phyloP scores from a whole-genome alignment of 2,113 vertebrate genomes.

The Poeciliopsis occidentalis region DNA sequence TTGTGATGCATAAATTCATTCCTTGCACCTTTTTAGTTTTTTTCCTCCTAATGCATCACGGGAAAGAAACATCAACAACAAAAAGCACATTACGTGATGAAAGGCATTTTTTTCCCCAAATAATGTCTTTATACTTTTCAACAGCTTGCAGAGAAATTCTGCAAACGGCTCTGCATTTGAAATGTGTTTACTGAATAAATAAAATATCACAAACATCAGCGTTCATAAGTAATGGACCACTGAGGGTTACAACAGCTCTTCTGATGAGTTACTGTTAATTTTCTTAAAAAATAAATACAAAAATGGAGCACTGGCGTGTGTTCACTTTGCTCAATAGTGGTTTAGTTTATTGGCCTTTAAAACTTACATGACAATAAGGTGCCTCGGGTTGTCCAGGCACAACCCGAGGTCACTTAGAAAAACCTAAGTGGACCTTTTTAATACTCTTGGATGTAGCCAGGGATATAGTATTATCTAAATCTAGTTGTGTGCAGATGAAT shows the following conservation, averaged over 20 bases:
- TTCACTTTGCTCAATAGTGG: constrained; percentile 23
- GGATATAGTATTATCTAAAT: background rate
- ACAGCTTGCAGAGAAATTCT: constrained; percentile 51
- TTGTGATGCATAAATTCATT: background rate
- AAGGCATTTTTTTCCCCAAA: constrained; percentile 49
- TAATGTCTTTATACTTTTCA: constrained; percentile 50
- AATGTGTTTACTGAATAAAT: constrained; percentile 61
- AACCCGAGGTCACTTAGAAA: too few species aligned
- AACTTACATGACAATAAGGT: background rate
- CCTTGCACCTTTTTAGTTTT: background rate
- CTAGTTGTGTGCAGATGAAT: constrained; percentile 1
- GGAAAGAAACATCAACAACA: constrained; percentile 5
- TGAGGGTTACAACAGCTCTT: constrained; percentile 53
- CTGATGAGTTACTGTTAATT: constrained; percentile 44
- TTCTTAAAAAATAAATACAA: background rate
- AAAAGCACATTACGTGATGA: constrained; percentile 23
- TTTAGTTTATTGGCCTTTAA: constrained; percentile 2
- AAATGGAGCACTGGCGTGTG: constrained; percentile 40
- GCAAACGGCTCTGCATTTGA: constrained; percentile 60
- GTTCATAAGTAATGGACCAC: constrained; percentile 55
- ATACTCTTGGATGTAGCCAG: background rate
- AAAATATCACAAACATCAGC: constrained; percentile 63
- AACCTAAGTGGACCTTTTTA: background rate
- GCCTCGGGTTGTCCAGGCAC: too few species aligned
- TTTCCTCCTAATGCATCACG: background rate